Percentiles rank a stretch among this genome's conserved stretches.
phyloP scores from a whole-genome alignment of 2,888 invertebrate species.

The Drosophila merina region DNA sequence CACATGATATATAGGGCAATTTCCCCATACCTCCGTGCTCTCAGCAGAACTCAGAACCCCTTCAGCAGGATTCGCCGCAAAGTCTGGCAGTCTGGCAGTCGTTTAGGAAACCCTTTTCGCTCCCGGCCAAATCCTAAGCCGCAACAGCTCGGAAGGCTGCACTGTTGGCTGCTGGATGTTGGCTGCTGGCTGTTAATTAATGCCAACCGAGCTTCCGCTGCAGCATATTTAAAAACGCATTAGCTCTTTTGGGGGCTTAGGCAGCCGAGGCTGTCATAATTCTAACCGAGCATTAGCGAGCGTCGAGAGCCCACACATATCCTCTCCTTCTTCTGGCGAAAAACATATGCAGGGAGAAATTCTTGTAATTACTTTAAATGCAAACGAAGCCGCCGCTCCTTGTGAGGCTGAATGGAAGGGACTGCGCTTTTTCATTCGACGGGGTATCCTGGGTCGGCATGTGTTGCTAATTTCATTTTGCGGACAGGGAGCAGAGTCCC shows the following conservation, averaged over 20 bases:
- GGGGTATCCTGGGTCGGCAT: slow-evolving; percentile 53
- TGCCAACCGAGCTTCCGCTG: slow-evolving; percentile 62
- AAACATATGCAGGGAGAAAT: slow-evolving; percentile 32
- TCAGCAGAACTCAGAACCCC: not conserved
- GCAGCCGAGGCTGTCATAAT: slow-evolving; percentile 38
- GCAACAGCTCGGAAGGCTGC: slow-evolving; percentile 32
- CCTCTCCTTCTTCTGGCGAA: not conserved
- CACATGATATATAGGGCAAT: not conserved
- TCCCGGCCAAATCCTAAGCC: slow-evolving; percentile 21
- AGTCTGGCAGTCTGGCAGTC: slow-evolving; percentile 20
- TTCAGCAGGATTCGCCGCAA: slow-evolving; percentile 24
- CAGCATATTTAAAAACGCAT: slow-evolving; percentile 78
- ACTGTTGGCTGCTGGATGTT: slow-evolving; percentile 1
- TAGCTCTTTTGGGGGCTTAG: slow-evolving; percentile 49
- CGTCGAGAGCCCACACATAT: slow-evolving; percentile 14
- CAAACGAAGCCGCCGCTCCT: slow-evolving; percentile 28
- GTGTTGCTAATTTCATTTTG: slow-evolving; percentile 72
- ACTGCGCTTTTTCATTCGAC: slow-evolving; percentile 3
- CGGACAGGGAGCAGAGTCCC: slow-evolving; percentile 7
- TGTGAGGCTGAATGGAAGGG: slow-evolving; percentile 3
- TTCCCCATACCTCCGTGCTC: not conserved
- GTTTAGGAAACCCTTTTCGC: slow-evolving; percentile 19
- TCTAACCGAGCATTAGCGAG: slow-evolving; percentile 36
- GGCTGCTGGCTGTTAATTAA: slow-evolving; percentile 67
- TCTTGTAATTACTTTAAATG: slow-evolving; percentile 67